Conservation (phyloP, 2,113 vertebrate genomes). For the Odocoileus virginianus region DNA sequence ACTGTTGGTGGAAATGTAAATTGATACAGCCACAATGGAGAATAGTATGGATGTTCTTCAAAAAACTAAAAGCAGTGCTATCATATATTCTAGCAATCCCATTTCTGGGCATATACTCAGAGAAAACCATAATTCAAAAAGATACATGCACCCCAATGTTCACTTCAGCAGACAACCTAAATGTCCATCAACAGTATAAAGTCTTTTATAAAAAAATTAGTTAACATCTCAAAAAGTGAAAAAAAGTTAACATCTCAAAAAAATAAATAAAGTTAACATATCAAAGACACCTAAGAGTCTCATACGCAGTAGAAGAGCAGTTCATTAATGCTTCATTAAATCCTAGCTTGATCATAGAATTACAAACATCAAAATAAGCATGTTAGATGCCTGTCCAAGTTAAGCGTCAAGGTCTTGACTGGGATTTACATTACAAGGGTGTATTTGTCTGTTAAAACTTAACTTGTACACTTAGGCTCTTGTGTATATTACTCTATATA, state of each 20-base stretch:
- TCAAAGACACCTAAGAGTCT: background rate
- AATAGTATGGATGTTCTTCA: background rate
- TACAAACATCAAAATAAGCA: background rate
- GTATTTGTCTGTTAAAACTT: background rate
- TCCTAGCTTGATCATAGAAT: background rate
- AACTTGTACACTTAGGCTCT: background rate
- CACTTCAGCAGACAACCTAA: background rate
- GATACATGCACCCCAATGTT: background rate
- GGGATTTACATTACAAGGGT: background rate
- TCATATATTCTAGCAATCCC: background rate
- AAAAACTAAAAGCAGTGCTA: background rate
- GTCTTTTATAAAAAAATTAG: background rate
- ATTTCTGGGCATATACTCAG: background rate
- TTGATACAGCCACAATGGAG: background rate
- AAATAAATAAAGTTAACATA: background rate
- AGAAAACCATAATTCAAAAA: background rate
- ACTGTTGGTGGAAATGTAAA: background rate
- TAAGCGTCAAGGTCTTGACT: background rate
- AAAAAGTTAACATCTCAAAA: background rate
- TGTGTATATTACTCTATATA: background rate
- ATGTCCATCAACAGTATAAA: background rate
- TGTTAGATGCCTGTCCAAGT: background rate
- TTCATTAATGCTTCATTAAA: background rate
- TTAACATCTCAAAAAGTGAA: background rate
- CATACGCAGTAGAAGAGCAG: background rate